Conservation (phyloP, 2,113 vertebrate species). For the Osmerus eperlanus region DNA sequence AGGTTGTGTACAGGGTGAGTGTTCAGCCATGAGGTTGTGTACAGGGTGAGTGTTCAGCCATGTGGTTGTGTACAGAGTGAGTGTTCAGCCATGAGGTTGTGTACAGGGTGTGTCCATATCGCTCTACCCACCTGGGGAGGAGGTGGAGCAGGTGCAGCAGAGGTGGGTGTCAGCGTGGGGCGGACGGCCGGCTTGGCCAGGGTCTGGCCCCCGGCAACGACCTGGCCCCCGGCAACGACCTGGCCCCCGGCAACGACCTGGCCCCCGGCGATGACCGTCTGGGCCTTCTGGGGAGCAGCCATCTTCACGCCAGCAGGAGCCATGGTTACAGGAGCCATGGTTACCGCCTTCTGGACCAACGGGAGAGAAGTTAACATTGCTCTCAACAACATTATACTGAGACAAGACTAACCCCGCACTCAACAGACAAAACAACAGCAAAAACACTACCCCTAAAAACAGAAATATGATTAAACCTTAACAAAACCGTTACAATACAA, state of each 20-base stretch:
- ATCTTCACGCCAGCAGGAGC: slow-evolving; percentile 61
- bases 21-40: no score
- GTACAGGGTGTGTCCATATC: no score
- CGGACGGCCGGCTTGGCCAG: slow-evolving; percentile 40
- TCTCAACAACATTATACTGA: no score
- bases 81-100: no score
- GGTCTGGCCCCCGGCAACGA: slow-evolving; percentile 52
- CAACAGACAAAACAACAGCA: no score
- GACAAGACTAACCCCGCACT: no score
- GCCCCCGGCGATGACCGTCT: slow-evolving; percentile 57
- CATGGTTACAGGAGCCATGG: slow-evolving; percentile 38
- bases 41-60: no score
- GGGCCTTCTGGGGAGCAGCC: slow-evolving; percentile 62
- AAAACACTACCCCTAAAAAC: background rate
- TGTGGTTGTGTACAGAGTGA: no score
- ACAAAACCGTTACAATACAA: background rate
- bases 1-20: no score
- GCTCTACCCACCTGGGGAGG: slow-evolving; percentile 54
- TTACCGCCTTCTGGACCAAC: slow-evolving; percentile 58
- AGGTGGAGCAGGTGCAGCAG: slow-evolving; percentile 26
- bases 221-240: slow-evolving; percentile 52
- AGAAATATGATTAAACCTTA: background rate
- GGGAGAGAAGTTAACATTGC: background rate
- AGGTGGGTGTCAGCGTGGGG: slow-evolving; percentile 24
- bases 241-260: slow-evolving; percentile 51